A percentile compares a stretch with the other conserved stretches of the same genome.
These are phyloP conservation scores for Frankliniella fusca DNA, from an alignment of 2,888 invertebrate species.

Conservation along the genomic window DNA sequence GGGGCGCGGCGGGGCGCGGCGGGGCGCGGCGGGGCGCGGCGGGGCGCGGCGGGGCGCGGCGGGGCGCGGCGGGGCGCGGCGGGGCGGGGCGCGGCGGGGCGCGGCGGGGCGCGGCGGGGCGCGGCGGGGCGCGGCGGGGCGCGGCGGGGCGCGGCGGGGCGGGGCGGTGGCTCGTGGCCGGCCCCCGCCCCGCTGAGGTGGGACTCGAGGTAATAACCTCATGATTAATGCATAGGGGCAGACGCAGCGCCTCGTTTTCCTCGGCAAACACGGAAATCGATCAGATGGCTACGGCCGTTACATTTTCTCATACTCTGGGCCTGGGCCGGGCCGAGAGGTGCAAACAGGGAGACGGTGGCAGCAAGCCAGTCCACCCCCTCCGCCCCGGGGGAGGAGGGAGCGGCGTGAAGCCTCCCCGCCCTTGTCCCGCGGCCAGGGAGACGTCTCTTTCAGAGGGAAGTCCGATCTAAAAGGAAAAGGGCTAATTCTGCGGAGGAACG, in stretches of 20 bases:
- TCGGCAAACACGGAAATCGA: conserved; percentile 21
- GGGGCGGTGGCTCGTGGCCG: too few species aligned
- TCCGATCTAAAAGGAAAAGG: too few species aligned
- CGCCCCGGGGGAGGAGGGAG: too few species aligned
- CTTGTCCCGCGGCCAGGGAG: not conserved
- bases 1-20: not conserved
- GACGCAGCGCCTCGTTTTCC: conserved; percentile 9
- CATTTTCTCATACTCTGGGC: not conserved
- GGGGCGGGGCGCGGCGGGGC: not conserved
- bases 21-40: not conserved
- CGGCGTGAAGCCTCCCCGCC: too few species aligned
- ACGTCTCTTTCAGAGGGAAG: too few species aligned
- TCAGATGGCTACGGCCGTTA: not conserved
- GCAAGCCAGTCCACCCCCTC: not conserved
- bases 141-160: not conserved
- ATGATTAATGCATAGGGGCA: conserved; percentile 8
- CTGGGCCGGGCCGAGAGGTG: not conserved
- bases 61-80: not conserved
- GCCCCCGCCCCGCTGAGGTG: not conserved
- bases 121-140: not conserved
- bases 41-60: not conserved
- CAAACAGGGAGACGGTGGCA: not conserved
- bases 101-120: not conserved
- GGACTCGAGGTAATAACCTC: conserved; percentile 21
- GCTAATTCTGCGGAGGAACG: too few species aligned